phyloP scores from a whole-genome alignment of 2,113 vertebrate species.

The Acrocephalus arundinaceus region DNA sequence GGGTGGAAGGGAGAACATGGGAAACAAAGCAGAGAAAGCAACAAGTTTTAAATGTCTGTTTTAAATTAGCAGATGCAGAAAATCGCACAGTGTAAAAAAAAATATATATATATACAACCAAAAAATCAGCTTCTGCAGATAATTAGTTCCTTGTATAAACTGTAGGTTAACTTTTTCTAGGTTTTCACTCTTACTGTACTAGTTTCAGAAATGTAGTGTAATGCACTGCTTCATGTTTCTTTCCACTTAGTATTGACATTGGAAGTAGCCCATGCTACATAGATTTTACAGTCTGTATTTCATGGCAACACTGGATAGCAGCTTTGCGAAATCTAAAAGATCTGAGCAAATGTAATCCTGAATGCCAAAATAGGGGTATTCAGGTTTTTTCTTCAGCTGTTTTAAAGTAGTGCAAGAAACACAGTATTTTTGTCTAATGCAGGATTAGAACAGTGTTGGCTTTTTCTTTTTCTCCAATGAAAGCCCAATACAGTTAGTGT shows the following conservation, averaged over 20 bases:
- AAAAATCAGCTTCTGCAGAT: slow-evolving; percentile 79
- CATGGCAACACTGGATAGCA: slow-evolving; percentile 83
- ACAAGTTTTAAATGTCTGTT: slow-evolving; percentile 60
- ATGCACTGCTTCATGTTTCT: slow-evolving; percentile 73
- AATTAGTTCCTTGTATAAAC: slow-evolving; percentile 73
- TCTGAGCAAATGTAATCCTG: slow-evolving; percentile 72
- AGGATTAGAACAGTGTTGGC: slow-evolving; percentile 33
- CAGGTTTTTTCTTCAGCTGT: slow-evolving; percentile 70
- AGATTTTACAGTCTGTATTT: slow-evolving; percentile 71
- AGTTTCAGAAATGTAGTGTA: slow-evolving; percentile 76
- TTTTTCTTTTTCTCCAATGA: slow-evolving; percentile 9
- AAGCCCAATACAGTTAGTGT: slow-evolving; percentile 65
- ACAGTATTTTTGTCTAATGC: slow-evolving; percentile 66
- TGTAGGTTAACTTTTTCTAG: slow-evolving; percentile 67
- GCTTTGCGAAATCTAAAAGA: slow-evolving; percentile 69
- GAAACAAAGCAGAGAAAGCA: slow-evolving; percentile 65
- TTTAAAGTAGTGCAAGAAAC: slow-evolving; percentile 64
- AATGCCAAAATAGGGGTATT: slow-evolving; percentile 74
- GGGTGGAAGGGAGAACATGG: slow-evolving; percentile 50
- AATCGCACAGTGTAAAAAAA: slow-evolving; percentile 57
- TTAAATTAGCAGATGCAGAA: slow-evolving; percentile 66
- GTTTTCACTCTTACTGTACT: slow-evolving; percentile 71
- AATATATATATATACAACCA: slow-evolving; percentile 72
- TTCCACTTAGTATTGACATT: slow-evolving; percentile 71
- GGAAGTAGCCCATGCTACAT: slow-evolving; percentile 76